phyloP scores from a whole-genome alignment of 1,140 invertebrate species.

The Sinella curviseta region DNA sequence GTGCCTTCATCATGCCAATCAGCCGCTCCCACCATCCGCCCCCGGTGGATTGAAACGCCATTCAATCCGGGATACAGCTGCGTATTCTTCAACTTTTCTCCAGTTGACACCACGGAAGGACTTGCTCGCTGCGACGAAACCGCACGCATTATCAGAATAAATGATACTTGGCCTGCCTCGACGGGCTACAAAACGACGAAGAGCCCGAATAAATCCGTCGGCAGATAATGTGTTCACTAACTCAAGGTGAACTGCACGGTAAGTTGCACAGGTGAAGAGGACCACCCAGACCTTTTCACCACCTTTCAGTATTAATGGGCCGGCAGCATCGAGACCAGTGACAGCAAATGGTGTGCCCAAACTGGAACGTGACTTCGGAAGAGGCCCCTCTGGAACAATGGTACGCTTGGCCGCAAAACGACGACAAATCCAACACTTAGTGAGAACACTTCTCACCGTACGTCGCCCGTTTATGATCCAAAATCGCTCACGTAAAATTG shows the following conservation, averaged over 20 bases:
- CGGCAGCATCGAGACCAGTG: conserved; percentile 52
- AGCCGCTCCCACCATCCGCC: neutral
- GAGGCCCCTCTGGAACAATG: neutral
- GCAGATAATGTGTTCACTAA: conserved; percentile 34
- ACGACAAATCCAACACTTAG: neutral
- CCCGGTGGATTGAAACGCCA: neutral
- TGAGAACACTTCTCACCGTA: conserved; percentile 11
- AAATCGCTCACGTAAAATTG: conserved; percentile 18
- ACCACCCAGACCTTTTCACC: conserved; percentile 51
- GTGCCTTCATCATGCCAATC: neutral
- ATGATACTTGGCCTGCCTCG: conserved; percentile 28
- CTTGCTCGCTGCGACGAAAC: too few relatives aligned
- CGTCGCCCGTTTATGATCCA: conserved; percentile 35
- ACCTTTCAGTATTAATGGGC: conserved; percentile 50
- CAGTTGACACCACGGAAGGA: neutral
- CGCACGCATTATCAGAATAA: conserved; percentile 41
- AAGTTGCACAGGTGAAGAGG: conserved; percentile 54
- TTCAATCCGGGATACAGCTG: neutral
- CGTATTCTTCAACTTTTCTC: neutral
- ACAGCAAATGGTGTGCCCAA: conserved; percentile 51
- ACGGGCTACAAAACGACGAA: conserved; percentile 31
- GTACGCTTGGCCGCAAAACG: neutral
- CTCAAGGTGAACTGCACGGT: conserved; percentile 48
- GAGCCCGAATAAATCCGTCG: too few relatives aligned
- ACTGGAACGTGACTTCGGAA: conserved; percentile 49